A percentile compares a stretch with the other conserved stretches of the same genome.
phyloP scores from a whole-genome alignment of 1,140 invertebrate genomes.

The Eufriesea mexicana region DNA sequence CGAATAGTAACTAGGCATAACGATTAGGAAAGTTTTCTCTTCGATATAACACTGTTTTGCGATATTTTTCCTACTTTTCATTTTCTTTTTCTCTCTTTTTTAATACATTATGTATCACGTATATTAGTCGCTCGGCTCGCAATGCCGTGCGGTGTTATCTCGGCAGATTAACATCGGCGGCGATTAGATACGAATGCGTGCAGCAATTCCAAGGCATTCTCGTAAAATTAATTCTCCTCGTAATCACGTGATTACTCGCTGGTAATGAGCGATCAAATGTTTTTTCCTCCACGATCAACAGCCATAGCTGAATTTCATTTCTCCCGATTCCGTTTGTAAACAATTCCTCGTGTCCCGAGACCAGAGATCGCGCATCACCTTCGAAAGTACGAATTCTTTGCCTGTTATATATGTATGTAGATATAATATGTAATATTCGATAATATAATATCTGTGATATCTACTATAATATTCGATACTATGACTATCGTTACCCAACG shows the following conservation, averaged over 20 bases:
- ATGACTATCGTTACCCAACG: no score
- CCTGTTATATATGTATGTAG: no score
- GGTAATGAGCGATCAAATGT: constrained; percentile 20
- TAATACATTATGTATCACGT: constrained; percentile 7
- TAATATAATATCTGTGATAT: no score
- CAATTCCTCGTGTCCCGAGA: neutral
- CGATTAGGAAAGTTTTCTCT: constrained; percentile 31
- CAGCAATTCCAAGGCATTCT: neutral
- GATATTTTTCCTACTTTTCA: neutral
- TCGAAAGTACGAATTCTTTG: neutral
- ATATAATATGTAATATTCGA: no score
- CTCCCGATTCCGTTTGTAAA: neutral
- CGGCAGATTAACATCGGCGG: constrained; percentile 59
- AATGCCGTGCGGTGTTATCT: constrained; percentile 49
- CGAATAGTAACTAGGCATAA: neutral
- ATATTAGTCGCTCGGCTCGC: neutral
- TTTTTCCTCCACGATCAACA: neutral
- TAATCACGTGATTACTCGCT: constrained; percentile 32
- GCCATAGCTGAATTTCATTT: neutral
- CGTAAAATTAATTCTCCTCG: constrained; percentile 47
- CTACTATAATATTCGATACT: no score
- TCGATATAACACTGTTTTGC: neutral
- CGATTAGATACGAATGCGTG: constrained; percentile 64
- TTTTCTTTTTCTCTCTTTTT: neutral
- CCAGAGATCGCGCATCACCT: neutral